Percentiles rank a stretch among this genome's conserved stretches.
These are phyloP conservation scores for Prunella himalayana DNA, from an alignment of 2,113 vertebrate genomes.

Conservation along the genomic window DNA sequence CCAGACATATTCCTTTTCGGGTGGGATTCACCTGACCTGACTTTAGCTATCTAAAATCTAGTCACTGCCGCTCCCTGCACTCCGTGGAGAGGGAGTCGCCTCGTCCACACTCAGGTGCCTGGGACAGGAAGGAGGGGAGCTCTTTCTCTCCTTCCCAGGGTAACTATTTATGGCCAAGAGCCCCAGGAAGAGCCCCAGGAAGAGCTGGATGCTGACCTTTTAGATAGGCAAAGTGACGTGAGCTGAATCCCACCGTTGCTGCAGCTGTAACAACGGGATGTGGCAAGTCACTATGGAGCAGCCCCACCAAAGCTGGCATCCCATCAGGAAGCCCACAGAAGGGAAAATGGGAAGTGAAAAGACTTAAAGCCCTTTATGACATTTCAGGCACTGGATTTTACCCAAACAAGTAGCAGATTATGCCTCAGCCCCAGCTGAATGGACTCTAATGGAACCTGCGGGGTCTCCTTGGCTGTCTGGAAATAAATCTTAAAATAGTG, in stretches of 20 bases:
- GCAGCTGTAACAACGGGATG: not conserved
- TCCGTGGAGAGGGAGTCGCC: not conserved
- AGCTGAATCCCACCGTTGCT: slow-evolving; percentile 59
- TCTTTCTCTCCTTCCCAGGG: not conserved
- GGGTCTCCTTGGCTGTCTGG: not conserved
- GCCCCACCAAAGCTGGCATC: slow-evolving; percentile 16
- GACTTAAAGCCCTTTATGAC: not conserved
- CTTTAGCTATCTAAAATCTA: slow-evolving; percentile 42
- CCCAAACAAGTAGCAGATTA: not conserved
- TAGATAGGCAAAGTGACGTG: slow-evolving; percentile 46
- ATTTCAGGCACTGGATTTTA: not conserved
- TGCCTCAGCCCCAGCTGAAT: not conserved
- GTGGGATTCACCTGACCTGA: slow-evolving; percentile 59
- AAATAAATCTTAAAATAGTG: not conserved
- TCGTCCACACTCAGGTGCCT: not conserved
- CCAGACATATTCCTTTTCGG: slow-evolving; percentile 58
- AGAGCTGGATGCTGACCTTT: not conserved
- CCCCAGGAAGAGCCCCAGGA: not conserved
- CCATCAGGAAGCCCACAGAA: slow-evolving; percentile 23
- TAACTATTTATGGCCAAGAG: not conserved
- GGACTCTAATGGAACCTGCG: not conserved
- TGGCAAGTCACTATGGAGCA: not conserved
- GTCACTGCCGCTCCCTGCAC: not conserved
- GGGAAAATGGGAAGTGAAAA: not conserved
- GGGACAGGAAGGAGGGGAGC: not conserved